Evolutionary conservation across 2,113 vertebrate species (phyloP).

Genomic region (Hiodon tergisus): DNA sequence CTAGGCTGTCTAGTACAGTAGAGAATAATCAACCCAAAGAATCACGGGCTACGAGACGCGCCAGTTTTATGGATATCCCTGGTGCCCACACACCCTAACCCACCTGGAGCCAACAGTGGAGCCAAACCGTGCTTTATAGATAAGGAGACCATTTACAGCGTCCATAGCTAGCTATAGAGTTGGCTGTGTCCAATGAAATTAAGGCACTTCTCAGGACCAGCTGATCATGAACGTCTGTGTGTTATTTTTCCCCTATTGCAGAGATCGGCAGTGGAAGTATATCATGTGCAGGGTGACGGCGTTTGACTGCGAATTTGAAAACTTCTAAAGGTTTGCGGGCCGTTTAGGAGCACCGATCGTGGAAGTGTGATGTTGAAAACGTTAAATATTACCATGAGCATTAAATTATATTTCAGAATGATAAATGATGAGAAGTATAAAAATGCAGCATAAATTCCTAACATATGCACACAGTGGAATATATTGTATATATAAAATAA

Average conservation of each 20-base stretch:
- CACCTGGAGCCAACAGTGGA: too few relatives aligned
- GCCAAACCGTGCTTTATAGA: too few relatives aligned
- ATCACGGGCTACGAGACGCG: too few relatives aligned
- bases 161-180: too few relatives aligned
- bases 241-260: conserved; percentile 50
- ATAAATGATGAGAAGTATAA: not conserved
- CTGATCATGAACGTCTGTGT: not conserved
- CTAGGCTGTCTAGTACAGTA: not conserved
- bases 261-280: conserved; percentile 98
- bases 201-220: too few relatives aligned
- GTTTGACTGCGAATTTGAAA: conserved; percentile 86
- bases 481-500: too few relatives aligned
- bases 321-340: conserved; percentile 55
- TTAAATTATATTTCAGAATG: not conserved
- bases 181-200: too few relatives aligned
- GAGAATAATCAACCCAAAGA: not conserved
- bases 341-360: not conserved
- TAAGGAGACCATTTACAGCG: too few relatives aligned
- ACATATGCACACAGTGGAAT: too few relatives aligned
- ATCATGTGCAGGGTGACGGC: conserved; percentile 93
- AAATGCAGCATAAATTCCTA: not conserved
- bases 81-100: too few relatives aligned
- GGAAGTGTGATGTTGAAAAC: not conserved
- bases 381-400: too few relatives aligned
- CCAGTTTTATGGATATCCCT: not conserved